Base-by-base conservation (phyloP, 2,888 invertebrate genomes). In the Pseudococcus jackbeardsleyi region DNA sequence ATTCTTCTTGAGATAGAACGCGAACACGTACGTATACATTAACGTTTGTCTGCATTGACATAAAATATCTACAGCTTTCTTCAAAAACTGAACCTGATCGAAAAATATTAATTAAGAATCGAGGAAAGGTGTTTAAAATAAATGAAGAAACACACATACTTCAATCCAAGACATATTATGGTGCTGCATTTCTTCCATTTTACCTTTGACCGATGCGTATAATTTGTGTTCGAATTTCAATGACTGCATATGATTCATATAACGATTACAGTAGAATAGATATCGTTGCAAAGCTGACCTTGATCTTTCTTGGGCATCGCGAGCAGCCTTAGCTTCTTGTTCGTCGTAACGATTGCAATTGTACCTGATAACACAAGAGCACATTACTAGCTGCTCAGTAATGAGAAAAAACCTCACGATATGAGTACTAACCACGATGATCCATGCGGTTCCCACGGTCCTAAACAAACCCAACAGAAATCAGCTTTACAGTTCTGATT, bases 151-250 rank as follows among this genome's bases (percentile, higher is more conserved):
- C 50, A 50, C 12, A 12, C 90, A 77, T 90, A 95, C 96, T 94
- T 99, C 99, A 91, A 99, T 99, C 99, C 99, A 99, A 90, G 98
- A 98, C 98, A 99, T 99, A 92, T 98, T 98, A 92, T 98, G 98
- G 91, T 98, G 98, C 92, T 99, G 99, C 99, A 99, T 99, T 93
- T 98, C 98, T 92, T 99, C 98, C 99, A 99, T 99, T 93, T 99
- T 99, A 92, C 96, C 96, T 92, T 98, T 97, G 89, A 99, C 96
- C 89, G 96, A 96, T 9, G 97, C 96, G 92, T 99, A 98, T 89
- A 99, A 93, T 94, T 99, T 99, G 92, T 96, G 95, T 93, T 99
- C 99, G 92, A 99, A 98, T 92, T 98, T 98, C 91, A 99, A 94
- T 90, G 98, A 98, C 92, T 98, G 98, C 97, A 98, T 98, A 93